phyloP scores from a whole-genome alignment of 2,888 invertebrate species.

The Pandemis heparana region DNA sequence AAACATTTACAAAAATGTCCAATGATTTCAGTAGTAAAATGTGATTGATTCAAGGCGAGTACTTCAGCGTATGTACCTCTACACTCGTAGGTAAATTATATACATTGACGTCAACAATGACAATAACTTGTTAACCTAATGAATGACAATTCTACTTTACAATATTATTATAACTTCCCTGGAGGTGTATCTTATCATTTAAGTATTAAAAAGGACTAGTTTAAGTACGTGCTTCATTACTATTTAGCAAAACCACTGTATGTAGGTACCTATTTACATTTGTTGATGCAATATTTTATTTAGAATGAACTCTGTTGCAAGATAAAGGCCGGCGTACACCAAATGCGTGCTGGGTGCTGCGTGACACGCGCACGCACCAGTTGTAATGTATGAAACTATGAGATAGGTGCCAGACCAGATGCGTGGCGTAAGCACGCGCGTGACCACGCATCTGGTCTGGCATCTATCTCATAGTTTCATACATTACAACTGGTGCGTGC shows the following conservation, averaged over 20 bases:
- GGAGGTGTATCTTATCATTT: conserved; percentile 20
- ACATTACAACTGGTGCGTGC: too few relatives aligned
- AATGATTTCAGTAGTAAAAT: neutral
- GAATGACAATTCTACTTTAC: conserved; percentile 15
- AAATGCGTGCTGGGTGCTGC: too few relatives aligned
- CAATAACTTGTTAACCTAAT: conserved; percentile 34
- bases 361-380: too few relatives aligned
- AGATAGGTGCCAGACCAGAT: too few relatives aligned
- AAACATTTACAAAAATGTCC: neutral
- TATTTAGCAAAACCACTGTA: neutral
- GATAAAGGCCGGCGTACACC: too few relatives aligned
- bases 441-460: too few relatives aligned
- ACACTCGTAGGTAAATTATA: neutral
- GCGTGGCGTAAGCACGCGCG: too few relatives aligned
- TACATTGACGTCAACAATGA: conserved; percentile 28
- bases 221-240: neutral
- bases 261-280: neutral
- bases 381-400: too few relatives aligned
- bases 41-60: conserved; percentile 20
- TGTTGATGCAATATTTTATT: neutral
- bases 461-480: too few relatives aligned
- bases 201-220: neutral
- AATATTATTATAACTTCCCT: neutral
- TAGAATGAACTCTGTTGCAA: too few relatives aligned
- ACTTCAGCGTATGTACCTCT: conserved; percentile 20